Evolutionary conservation across 2,113 vertebrate species (phyloP).

Genomic region (Dunckerocampus dactyliophorus): DNA sequence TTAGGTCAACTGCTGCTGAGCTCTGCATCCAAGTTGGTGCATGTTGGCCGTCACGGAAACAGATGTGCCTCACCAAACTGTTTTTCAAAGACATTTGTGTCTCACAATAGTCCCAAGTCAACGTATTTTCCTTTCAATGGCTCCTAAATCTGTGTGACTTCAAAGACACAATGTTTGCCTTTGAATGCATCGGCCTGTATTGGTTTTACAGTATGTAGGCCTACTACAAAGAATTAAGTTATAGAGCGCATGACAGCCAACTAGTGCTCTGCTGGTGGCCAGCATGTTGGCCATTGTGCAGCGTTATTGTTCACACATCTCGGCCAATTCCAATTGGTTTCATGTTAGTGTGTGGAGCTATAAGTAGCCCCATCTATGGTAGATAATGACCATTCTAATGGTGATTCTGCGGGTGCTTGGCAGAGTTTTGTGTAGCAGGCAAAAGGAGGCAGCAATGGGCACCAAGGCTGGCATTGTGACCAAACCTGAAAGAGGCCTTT

Average conservation of each 20-base stretch:
- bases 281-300: not conserved
- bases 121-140: too few species aligned
- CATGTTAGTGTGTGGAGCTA: conserved; percentile 37
- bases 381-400: conserved; percentile 55
- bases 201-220: too few species aligned
- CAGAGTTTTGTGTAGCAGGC: conserved; percentile 42
- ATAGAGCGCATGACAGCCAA: not conserved
- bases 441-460: conserved; percentile 46
- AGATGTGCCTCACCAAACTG: not conserved
- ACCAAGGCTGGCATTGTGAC: conserved; percentile 60
- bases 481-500: conserved; percentile 60
- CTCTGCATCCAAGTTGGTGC: conserved; percentile 21
- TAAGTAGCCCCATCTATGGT: conserved; percentile 41
- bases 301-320: conserved; percentile 16
- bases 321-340: conserved; percentile 48
- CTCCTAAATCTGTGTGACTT: too few species aligned
- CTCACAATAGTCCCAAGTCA: too few species aligned
- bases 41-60: conserved; percentile 20
- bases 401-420: conserved; percentile 41
- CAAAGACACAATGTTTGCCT: not conserved
- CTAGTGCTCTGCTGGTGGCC: conserved; percentile 32
- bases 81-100: not conserved
- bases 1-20: conserved; percentile 56
- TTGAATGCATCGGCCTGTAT: not conserved
- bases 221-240: not conserved